Conservation (phyloP, 2,888 invertebrate species). For the Parascotia fuliginaria region DNA sequence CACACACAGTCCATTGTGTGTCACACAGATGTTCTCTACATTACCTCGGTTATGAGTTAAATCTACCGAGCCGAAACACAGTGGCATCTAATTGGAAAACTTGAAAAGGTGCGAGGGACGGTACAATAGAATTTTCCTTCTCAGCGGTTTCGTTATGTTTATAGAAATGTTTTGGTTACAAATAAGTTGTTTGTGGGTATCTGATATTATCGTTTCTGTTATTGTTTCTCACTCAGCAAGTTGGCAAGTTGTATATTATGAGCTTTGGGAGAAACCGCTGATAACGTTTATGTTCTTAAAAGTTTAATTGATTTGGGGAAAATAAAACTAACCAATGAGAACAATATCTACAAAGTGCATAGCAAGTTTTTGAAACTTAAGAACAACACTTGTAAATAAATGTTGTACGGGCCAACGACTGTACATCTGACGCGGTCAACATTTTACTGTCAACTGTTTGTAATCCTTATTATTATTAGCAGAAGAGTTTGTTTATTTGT, state of each 20-base stretch:
- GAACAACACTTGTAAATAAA: too few species aligned
- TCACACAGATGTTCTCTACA: slow-evolving; percentile 61
- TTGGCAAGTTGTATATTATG: slow-evolving; percentile 3
- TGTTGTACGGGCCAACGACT: too few species aligned
- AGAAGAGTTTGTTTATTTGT: too few species aligned
- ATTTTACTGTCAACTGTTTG: too few species aligned
- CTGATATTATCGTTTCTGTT: slow-evolving; percentile 7
- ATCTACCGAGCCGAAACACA: slow-evolving; percentile 60
- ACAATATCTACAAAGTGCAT: too few species aligned
- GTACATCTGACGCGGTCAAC: too few species aligned
- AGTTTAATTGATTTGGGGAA: too few species aligned
- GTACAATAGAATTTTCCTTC: slow-evolving; percentile 63
- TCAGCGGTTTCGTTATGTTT: slow-evolving; percentile 25
- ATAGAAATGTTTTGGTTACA: slow-evolving; percentile 26
- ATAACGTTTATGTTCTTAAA: too few species aligned
- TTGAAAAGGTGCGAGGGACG: slow-evolving; percentile 68
- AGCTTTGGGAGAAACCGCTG: background rate
- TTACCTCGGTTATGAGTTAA: slow-evolving; percentile 66
- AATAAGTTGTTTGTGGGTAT: slow-evolving; percentile 16
- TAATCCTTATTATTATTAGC: too few species aligned
- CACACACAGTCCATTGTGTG: slow-evolving; percentile 48
- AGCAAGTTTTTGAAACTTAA: too few species aligned
- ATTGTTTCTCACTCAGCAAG: background rate
- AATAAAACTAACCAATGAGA: too few species aligned
- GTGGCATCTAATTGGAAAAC: slow-evolving; percentile 73